Percentiles rank a stretch among this genome's conserved stretches.
Conservation (phyloP, 2,113 vertebrate genomes). For the Alouatta palliata region DNA sequence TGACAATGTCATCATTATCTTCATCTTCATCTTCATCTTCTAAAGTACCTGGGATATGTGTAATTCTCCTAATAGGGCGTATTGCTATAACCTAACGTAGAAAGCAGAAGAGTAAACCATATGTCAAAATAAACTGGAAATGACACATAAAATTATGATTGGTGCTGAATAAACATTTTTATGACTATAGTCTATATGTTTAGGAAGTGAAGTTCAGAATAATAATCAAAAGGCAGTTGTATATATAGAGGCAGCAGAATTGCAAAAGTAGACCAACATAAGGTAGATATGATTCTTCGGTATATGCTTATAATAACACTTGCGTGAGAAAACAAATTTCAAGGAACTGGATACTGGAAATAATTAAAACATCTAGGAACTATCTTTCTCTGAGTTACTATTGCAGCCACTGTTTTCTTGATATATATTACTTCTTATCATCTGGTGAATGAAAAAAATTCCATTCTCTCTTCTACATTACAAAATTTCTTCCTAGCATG, state of each 20-base stretch:
- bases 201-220: background rate
- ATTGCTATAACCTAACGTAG: conserved; percentile 87
- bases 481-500: background rate
- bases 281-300: background rate
- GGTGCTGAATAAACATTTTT: background rate
- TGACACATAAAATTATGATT: background rate
- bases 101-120: background rate
- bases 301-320: background rate
- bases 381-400: background rate
- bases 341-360: background rate
- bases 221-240: background rate
- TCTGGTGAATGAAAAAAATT: background rate
- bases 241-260: background rate
- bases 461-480: background rate
- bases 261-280: background rate
- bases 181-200: background rate
- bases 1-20: conserved; percentile 91
- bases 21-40: conserved; percentile 93
- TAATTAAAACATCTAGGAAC: background rate
- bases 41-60: conserved; percentile 84
- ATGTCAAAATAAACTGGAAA: background rate
- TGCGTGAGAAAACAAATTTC: background rate
- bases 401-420: background rate
- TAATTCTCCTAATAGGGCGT: conserved; percentile 88
- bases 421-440: background rate